These are phyloP conservation scores for Pseudobourletiella spinata DNA, from an alignment of 1,140 invertebrate genomes.

Conservation along the genomic window DNA sequence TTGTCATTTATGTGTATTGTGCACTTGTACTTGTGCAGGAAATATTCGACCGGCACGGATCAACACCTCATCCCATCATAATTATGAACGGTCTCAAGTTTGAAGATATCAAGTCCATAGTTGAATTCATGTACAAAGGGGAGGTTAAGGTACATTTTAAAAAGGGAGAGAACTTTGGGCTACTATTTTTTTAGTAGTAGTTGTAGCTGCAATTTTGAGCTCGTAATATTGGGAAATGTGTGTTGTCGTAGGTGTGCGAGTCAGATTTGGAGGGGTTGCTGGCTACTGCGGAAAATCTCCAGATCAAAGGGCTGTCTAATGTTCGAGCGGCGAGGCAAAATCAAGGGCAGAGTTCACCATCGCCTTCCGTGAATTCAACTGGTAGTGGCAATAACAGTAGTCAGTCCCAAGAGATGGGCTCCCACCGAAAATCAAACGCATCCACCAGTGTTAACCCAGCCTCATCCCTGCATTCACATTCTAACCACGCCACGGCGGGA, in stretches of 20 bases:
- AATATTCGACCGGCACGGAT: slow-evolving; percentile 42
- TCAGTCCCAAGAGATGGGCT: background rate
- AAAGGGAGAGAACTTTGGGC: too few relatives aligned
- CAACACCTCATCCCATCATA: slow-evolving; percentile 45
- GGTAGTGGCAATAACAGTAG: slow-evolving; percentile 11
- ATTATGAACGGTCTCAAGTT: slow-evolving; percentile 46
- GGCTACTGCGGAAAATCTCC: slow-evolving; percentile 42
- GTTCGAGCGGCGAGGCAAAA: slow-evolving; percentile 38
- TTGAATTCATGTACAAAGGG: slow-evolving; percentile 50
- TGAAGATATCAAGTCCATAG: slow-evolving; percentile 44
- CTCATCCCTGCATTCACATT: background rate
- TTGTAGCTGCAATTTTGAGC: background rate
- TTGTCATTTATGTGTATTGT: background rate
- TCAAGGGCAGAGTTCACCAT: slow-evolving; percentile 31
- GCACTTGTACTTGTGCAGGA: slow-evolving; percentile 37
- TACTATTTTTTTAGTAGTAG: too few relatives aligned
- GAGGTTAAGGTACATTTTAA: slow-evolving; percentile 47
- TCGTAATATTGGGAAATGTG: background rate
- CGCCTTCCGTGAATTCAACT: background rate
- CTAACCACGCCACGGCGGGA: background rate
- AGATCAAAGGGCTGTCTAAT: slow-evolving; percentile 44
- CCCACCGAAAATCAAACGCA: background rate
- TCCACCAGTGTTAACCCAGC: background rate
- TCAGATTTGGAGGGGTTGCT: slow-evolving; percentile 42
- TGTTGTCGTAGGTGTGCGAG: slow-evolving; percentile 37